Percentiles rank a stretch among this genome's conserved stretches.
Conservation (phyloP, 2,797 vertebrate species). For the Pitangus sulphuratus region DNA sequence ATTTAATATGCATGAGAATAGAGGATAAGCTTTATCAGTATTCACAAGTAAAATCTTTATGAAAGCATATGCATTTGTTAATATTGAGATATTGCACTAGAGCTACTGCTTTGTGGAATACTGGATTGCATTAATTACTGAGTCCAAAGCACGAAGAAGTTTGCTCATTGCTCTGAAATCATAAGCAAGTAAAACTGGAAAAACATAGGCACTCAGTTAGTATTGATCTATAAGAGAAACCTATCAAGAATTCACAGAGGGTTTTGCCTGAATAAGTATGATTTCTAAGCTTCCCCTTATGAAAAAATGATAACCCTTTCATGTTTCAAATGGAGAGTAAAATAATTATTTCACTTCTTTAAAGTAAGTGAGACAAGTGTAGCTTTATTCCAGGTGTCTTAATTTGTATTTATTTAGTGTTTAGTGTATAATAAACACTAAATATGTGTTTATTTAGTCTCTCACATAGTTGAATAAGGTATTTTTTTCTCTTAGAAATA, state of each 20-base stretch:
- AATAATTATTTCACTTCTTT: not conserved
- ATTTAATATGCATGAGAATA: conserved; percentile 57
- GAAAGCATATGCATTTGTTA: conserved; percentile 25
- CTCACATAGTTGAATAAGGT: not conserved
- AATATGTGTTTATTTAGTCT: conserved; percentile 14
- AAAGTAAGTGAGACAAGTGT: not conserved
- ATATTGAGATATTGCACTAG: not conserved
- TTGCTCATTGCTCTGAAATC: not conserved
- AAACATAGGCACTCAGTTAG: not conserved
- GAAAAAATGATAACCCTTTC: not conserved
- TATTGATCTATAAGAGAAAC: not conserved
- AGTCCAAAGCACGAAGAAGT: not conserved
- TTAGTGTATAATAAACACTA: no score
- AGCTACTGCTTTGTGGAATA: not conserved
- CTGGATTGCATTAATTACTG: not conserved
- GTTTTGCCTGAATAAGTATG: not conserved
- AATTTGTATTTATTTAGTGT: not conserved
- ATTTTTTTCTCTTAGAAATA: conserved; percentile 34
- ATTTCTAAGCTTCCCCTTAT: not conserved
- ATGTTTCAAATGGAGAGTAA: not conserved
- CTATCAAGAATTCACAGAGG: not conserved
- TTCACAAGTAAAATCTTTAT: conserved; percentile 46
- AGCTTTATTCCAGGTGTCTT: conserved; percentile 45
- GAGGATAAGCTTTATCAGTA: conserved; percentile 47
- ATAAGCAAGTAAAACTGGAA: not conserved